These are phyloP conservation scores for Erebia palarica DNA, from an alignment of 2,888 invertebrate species.

Conservation along the genomic window DNA sequence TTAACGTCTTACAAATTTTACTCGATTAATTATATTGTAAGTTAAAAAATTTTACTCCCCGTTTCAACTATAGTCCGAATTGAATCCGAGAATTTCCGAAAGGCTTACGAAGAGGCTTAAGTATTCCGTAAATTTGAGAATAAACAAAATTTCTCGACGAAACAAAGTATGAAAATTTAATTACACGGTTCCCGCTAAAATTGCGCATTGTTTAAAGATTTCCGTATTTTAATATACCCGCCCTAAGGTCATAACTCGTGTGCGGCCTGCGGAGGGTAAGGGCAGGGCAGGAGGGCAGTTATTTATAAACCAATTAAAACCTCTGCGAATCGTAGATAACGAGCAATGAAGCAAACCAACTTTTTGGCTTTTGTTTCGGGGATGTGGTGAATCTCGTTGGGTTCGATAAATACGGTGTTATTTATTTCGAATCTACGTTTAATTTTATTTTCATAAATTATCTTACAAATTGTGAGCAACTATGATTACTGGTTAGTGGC, in stretches of 20 bases:
- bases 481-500: too few species aligned
- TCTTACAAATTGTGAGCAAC: too few species aligned
- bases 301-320: constrained; percentile 81
- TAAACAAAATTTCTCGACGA: constrained; percentile 37
- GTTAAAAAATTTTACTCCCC: constrained; percentile 7
- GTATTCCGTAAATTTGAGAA: constrained; percentile 35
- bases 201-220: constrained; percentile 63
- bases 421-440: constrained; percentile 10
- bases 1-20: constrained; percentile 1
- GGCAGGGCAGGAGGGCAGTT: constrained; percentile 53
- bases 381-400: constrained; percentile 32
- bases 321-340: constrained; percentile 69
- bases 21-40: constrained; percentile 11
- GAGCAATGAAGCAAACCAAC: constrained; percentile 51
- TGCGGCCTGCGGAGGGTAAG: constrained; percentile 58
- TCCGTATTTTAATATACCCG: constrained; percentile 55
- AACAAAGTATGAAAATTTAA: constrained; percentile 46
- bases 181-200: constrained; percentile 47
- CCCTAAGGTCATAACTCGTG: constrained; percentile 69
- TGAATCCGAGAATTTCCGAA: constrained; percentile 22
- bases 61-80: constrained; percentile 5
- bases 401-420: constrained; percentile 23
- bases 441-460: background rate
- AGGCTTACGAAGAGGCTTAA: constrained; percentile 31
- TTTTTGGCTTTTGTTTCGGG: constrained; percentile 49